Conservation (phyloP, 2,113 vertebrate genomes). For the Pterocles gutturalis region DNA sequence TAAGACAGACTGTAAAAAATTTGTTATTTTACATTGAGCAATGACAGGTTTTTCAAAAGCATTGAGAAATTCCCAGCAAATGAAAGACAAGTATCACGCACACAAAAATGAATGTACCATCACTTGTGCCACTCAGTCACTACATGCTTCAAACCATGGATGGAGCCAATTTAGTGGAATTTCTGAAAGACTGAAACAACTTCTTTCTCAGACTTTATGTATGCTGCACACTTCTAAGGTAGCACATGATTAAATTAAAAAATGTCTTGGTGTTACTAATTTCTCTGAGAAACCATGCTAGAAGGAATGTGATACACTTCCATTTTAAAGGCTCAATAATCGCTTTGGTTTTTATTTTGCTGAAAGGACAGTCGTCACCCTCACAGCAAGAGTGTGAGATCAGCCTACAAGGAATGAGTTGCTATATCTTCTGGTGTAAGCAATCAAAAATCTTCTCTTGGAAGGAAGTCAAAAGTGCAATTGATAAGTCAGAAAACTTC, state of each 20-base stretch:
- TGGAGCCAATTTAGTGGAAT: not conserved
- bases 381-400: not conserved
- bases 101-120: not conserved
- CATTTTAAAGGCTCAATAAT: not conserved
- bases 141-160: not conserved
- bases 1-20: not conserved
- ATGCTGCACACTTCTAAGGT: not conserved
- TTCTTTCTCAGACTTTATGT: not conserved
- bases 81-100: not conserved
- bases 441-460: not conserved
- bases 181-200: not conserved
- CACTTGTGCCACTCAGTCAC: not conserved
- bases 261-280: not conserved
- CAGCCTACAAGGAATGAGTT: not conserved
- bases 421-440: not conserved
- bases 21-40: not conserved
- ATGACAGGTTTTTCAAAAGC: not conserved
- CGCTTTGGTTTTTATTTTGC: not conserved
- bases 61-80: not conserved
- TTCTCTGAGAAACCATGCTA: not conserved
- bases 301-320: not conserved
- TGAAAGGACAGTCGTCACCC: not conserved
- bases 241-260: not conserved
- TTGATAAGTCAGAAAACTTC: not conserved
- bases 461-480: not conserved